phyloP scores from a whole-genome alignment of 2,888 invertebrate species.

The Drosophila tripunctata region DNA sequence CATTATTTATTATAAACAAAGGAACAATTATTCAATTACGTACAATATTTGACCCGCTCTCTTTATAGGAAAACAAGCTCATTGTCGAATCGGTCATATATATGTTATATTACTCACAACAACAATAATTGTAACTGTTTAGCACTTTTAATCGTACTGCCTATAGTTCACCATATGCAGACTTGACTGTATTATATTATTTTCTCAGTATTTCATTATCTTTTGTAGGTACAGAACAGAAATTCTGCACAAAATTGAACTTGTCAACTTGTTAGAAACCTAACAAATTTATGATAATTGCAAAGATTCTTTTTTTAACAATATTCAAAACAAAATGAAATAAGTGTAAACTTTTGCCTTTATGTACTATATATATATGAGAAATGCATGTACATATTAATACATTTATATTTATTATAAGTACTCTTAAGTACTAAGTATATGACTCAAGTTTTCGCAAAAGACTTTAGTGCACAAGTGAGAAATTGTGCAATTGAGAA shows the following conservation, averaged over 20 bases:
- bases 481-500: conserved; percentile 27
- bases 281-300: conserved; percentile 27
- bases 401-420: no score
- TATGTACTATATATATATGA: not conserved
- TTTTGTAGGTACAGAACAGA: not conserved
- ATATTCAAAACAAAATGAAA: no score
- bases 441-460: conserved; percentile 13
- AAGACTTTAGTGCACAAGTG: not conserved
- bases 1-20: conserved; percentile 30
- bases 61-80: not conserved
- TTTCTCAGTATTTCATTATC: not conserved
- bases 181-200: not conserved
- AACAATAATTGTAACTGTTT: not conserved
- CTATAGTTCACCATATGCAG: not conserved
- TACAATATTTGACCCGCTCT: conserved; percentile 16
- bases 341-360: no score
- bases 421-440: not conserved
- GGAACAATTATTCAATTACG: conserved; percentile 15
- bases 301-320: conserved; percentile 1
- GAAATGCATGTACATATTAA: not conserved
- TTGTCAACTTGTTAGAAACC: conserved; percentile 1
- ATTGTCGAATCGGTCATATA: not conserved
- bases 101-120: conserved; percentile 18
- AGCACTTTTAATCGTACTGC: no score
- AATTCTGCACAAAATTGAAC: conserved; percentile 21